Conservation (phyloP, 2,113 vertebrate genomes). For the Tylochromis polylepis region DNA sequence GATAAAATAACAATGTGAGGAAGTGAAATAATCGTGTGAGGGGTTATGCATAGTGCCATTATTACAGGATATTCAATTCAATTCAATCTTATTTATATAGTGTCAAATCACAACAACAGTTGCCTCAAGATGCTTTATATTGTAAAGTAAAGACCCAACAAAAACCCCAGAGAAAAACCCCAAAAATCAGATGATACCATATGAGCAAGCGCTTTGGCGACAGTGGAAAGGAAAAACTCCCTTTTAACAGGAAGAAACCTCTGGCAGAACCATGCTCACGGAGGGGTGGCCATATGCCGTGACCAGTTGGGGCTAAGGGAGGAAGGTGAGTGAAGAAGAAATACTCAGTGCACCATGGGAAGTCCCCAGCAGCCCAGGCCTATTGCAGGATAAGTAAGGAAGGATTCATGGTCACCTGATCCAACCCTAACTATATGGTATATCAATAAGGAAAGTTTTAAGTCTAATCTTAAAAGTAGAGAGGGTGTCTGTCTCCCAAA, state of each 20-base stretch:
- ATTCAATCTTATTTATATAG: not conserved
- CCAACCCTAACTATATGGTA: too few species aligned
- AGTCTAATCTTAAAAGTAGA: too few species aligned
- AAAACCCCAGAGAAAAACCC: not conserved
- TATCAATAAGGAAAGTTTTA: too few species aligned
- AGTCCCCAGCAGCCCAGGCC: too few species aligned
- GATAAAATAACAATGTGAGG: slow-evolving; percentile 45
- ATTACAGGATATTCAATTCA: not conserved
- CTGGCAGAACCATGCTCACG: not conserved
- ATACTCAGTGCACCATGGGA: too few species aligned
- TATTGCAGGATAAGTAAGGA: too few species aligned
- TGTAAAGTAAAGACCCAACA: not conserved
- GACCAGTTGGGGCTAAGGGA: not conserved
- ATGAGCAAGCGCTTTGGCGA: not conserved
- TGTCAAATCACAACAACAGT: not conserved
- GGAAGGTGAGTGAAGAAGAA: too few species aligned
- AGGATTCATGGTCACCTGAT: too few species aligned
- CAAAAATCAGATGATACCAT: not conserved
- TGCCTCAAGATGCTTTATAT: not conserved
- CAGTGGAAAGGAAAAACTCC: not conserved
- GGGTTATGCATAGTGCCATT: slow-evolving; percentile 27
- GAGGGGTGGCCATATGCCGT: not conserved
- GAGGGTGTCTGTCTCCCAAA: too few species aligned
- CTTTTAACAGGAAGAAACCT: not conserved
- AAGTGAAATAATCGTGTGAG: slow-evolving; percentile 55